Evolutionary conservation across 2,888 invertebrate genomes (phyloP), one percentile per base, ranked within the genome.

Genomic region (Podotricha telesiphe): DNA sequence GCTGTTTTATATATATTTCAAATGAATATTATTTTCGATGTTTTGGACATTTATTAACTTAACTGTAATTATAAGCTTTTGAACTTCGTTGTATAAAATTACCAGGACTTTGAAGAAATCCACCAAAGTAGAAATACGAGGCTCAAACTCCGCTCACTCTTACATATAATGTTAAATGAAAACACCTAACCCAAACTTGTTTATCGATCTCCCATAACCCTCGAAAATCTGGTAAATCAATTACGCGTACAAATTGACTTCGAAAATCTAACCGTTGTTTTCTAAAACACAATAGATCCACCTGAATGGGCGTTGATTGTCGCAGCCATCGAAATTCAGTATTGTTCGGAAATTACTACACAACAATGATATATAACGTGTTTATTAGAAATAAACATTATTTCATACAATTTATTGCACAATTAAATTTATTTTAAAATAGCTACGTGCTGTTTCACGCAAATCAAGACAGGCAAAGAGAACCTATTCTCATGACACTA

Each of bases 281-380:
- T 76, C 73, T 69, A 73, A 75, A 73, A 70, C 74, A 79, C 79
- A 80, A 79, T 79, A 65, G 74, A 50, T 58, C 67, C 71, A 61
- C 71, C 70, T 79, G 80, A 80, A 80, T 79, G 73, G 78, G 70
- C 75, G 71, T 74, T 79, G 78, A 80, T 80, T 79, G 77, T 78
- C 68, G 64, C 72, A 47, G 67, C 63, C 63, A 55, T 64, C 70
- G 62, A 71, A 69, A 74, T 74, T 69, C 68, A 48, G 69, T 72
- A 72, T 78, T 75, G 75, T 74, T 74, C 64, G 45, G 55, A 70
- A 67, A 78, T 76, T 74, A 73, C 40, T 55, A 40, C 50, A 51
- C 37, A 65, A 65, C 61, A 56, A 59, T 71, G 65, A 37, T 50
- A 45, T 65, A 59, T 50, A 22, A 53, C 40, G 47, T 40, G 55